phyloP scores from a whole-genome alignment of 2,797 vertebrate genomes.

The Myripristis jacobus region DNA sequence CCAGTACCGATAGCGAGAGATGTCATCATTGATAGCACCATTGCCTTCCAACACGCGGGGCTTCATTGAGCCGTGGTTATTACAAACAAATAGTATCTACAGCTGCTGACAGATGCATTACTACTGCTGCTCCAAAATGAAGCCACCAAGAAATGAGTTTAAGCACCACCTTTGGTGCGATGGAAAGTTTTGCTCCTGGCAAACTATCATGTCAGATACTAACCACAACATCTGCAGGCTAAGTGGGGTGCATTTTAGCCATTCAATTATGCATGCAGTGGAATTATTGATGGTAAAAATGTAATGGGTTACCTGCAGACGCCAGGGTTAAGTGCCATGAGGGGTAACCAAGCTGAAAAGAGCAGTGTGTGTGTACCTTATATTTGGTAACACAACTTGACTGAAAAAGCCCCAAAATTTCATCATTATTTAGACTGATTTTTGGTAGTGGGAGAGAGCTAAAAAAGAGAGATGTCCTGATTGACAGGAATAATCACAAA shows the following conservation, averaged over 20 bases:
- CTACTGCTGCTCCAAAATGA: slow-evolving; percentile 50
- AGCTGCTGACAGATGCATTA: slow-evolving; percentile 32
- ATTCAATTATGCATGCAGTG: slow-evolving; percentile 77
- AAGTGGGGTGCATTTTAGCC: slow-evolving; percentile 76
- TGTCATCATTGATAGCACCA: too few relatives aligned
- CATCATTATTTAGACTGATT: background rate
- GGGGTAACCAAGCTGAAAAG: slow-evolving; percentile 70
- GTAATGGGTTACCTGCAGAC: slow-evolving; percentile 74
- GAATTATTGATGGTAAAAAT: slow-evolving; percentile 82
- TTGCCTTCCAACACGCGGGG: too few relatives aligned
- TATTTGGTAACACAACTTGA: slow-evolving; percentile 10
- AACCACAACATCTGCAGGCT: slow-evolving; percentile 61
- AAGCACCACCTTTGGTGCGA: slow-evolving; percentile 24
- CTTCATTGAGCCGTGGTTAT: background rate
- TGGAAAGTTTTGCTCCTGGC: slow-evolving; percentile 71
- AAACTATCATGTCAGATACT: slow-evolving; percentile 70
- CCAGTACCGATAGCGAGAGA: background rate
- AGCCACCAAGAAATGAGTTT: slow-evolving; percentile 51
- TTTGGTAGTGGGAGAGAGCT: background rate
- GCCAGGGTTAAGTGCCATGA: slow-evolving; percentile 62
- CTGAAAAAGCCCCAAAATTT: slow-evolving; percentile 21
- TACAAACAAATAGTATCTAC: slow-evolving; percentile 10
- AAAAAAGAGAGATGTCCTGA: background rate
- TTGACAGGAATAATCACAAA: too few relatives aligned
- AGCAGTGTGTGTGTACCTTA: slow-evolving; percentile 12